Conservation (phyloP, 1,140 invertebrate genomes). For the Apocrypta bakeri region DNA sequence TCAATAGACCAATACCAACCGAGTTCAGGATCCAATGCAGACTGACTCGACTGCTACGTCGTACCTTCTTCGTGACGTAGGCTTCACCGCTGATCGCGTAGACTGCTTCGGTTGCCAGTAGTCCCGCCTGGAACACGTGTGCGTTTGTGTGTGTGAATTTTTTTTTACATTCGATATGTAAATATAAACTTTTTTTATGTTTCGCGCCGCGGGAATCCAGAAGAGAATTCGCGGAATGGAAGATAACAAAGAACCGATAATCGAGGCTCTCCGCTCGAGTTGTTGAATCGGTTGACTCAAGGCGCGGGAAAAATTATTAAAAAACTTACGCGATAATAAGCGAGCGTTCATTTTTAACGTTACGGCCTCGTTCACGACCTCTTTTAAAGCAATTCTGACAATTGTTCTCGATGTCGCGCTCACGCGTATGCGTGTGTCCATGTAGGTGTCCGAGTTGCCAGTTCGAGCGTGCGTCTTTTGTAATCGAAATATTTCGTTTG, state of each 20-base stretch:
- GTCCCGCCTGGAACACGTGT: constrained; percentile 58
- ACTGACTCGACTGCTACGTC: constrained; percentile 59
- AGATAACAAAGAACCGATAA: too few relatives aligned
- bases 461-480: too few relatives aligned
- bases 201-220: not conserved
- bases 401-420: constrained; percentile 31
- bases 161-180: too few relatives aligned
- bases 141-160: too few relatives aligned
- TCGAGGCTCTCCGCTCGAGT: too few relatives aligned
- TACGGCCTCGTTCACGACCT: constrained; percentile 33
- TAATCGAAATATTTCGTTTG: too few relatives aligned
- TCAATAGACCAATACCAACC: constrained; percentile 59
- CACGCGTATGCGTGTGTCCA: not conserved
- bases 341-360: constrained; percentile 34
- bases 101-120: constrained; percentile 65
- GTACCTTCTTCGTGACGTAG: constrained; percentile 56
- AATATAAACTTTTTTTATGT: not conserved
- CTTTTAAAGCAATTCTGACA: constrained; percentile 43
- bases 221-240: not conserved
- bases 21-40: constrained; percentile 68
- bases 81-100: constrained; percentile 68
- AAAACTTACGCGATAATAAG: constrained; percentile 16
- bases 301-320: constrained; percentile 37
- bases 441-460: not conserved
- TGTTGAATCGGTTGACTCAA: constrained; percentile 37